A percentile compares a stretch with the other conserved stretches of the same genome.
Evolutionary conservation across 2,888 invertebrate genomes (phyloP).

Genomic region (Andrena trimmerana): DNA sequence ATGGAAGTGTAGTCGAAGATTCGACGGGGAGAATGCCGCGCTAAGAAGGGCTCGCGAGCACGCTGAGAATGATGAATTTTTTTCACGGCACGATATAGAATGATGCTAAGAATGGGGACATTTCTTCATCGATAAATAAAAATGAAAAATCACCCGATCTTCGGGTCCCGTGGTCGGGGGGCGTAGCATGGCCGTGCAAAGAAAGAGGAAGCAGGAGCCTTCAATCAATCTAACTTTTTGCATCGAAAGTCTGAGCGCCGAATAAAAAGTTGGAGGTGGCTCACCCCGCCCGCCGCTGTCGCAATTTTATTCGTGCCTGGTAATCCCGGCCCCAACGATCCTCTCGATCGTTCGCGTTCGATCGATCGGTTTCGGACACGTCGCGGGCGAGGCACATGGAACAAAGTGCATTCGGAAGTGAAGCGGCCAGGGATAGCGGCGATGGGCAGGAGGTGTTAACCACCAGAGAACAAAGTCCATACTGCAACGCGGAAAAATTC

Average conservation of each 20-base stretch:
- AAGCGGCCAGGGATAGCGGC: background rate
- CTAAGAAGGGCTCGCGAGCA: constrained; percentile 19
- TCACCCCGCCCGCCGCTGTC: background rate
- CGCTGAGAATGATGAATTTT: no score
- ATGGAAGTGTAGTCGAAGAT: constrained; percentile 51
- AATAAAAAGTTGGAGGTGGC: background rate
- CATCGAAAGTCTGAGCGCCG: background rate
- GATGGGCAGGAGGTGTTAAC: constrained; percentile 17
- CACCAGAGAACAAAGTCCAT: constrained; percentile 52
- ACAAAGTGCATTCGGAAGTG: no score
- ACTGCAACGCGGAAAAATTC: constrained; percentile 51
- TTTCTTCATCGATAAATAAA: background rate
- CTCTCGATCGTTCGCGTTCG: constrained; percentile 21
- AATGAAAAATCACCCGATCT: background rate
- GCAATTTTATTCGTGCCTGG: background rate
- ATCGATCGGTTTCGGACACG: constrained; percentile 7
- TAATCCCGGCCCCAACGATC: background rate
- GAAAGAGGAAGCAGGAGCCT: background rate
- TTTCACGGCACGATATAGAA: no score
- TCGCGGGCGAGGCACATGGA: background rate
- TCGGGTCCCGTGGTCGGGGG: no score
- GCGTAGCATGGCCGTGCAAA: background rate
- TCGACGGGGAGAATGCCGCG: constrained; percentile 41
- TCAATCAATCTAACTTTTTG: background rate
- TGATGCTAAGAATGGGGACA: no score